These are phyloP conservation scores for Karalla daura DNA, from an alignment of 2,797 vertebrate genomes.

Conservation along the genomic window DNA sequence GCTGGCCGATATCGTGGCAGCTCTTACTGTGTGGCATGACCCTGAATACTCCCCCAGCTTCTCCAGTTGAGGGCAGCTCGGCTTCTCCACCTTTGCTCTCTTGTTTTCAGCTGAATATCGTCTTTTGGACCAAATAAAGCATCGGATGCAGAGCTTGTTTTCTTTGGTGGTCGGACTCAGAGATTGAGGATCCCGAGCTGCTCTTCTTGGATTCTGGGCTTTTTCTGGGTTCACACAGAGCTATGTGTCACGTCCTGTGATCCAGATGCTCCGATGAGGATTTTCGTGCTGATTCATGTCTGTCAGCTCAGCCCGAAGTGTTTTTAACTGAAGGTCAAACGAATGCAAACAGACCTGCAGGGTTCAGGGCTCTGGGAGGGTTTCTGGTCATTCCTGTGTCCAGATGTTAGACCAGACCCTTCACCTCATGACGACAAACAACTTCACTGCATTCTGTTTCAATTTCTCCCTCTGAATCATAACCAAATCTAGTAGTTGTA, in stretches of 20 bases:
- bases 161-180: background rate
- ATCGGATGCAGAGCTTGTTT: background rate
- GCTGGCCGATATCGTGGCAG: too few relatives aligned
- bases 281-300: background rate
- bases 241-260: background rate
- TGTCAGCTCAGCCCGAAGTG: background rate
- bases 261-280: background rate
- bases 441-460: too few relatives aligned
- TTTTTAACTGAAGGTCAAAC: background rate
- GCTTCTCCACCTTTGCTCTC: background rate
- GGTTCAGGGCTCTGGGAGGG: background rate
- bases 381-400: too few relatives aligned
- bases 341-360: slow-evolving; percentile 3
- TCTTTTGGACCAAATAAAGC: background rate
- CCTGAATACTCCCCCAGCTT: background rate
- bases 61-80: background rate
- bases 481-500: too few relatives aligned
- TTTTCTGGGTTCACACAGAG: background rate
- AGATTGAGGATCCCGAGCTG: background rate
- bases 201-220: background rate
- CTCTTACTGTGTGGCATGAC: background rate
- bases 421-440: too few relatives aligned
- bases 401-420: too few relatives aligned
- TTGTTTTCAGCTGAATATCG: background rate
- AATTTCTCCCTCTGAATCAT: too few relatives aligned